These are phyloP conservation scores for Polietes domitor DNA, from an alignment of 2,888 invertebrate genomes.

Conservation along the genomic window DNA sequence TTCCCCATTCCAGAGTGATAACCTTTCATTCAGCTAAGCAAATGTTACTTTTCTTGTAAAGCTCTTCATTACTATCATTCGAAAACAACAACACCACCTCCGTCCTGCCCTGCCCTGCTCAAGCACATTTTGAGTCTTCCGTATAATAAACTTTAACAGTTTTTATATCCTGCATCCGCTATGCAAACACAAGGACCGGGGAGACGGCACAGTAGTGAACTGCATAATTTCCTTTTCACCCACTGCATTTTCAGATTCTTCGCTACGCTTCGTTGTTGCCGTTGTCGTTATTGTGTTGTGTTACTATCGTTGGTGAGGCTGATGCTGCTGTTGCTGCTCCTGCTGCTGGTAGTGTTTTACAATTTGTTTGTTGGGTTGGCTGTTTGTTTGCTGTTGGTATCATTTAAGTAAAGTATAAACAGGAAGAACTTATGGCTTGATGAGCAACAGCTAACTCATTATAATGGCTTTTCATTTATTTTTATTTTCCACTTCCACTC, in stretches of 20 bases:
- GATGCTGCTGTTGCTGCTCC: conserved; percentile 1
- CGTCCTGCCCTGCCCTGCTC: background rate
- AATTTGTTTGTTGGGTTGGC: conserved; percentile 14
- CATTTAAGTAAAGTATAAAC: conserved; percentile 65
- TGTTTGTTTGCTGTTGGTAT: conserved; percentile 30
- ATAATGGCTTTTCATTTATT: conserved; percentile 61
- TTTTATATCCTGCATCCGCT: conserved; percentile 22
- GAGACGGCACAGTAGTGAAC: background rate
- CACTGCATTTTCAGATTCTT: conserved; percentile 27
- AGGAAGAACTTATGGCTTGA: conserved; percentile 67
- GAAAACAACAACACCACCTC: conserved; percentile 10
- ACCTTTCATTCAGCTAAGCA: conserved; percentile 11
- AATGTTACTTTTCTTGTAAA: conserved; percentile 53
- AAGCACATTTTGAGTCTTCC: background rate
- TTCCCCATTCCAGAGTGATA: conserved; percentile 26
- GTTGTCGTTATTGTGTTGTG: conserved; percentile 37
- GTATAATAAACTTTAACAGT: conserved; percentile 33
- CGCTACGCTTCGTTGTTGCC: conserved; percentile 4
- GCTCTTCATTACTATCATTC: conserved; percentile 59
- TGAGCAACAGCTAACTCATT: conserved; percentile 68
- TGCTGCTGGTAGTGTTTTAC: conserved; percentile 11
- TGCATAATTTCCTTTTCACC: conserved; percentile 27
- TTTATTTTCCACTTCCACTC: conserved; percentile 29
- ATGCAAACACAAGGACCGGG: conserved; percentile 19
- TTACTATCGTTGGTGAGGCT: conserved; percentile 7